Percentiles rank a stretch among this genome's conserved stretches.
phyloP scores from a whole-genome alignment of 2,113 vertebrate species.

The Barbus barbus region DNA sequence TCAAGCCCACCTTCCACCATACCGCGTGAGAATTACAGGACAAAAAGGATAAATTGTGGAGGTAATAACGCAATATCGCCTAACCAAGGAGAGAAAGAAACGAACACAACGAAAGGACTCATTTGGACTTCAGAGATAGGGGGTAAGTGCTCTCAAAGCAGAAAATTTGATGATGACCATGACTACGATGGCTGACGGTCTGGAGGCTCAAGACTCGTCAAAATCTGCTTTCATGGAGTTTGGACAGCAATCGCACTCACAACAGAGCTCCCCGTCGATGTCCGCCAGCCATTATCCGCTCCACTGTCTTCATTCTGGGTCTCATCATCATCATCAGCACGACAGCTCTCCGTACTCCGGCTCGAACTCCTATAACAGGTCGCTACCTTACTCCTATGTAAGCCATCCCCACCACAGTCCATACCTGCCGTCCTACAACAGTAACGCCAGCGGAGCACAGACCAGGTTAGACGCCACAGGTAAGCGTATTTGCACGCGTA shows the following conservation, averaged over 20 bases:
- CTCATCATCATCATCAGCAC: slow-evolving; percentile 90
- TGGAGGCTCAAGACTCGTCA: slow-evolving; percentile 98
- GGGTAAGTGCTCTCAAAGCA: slow-evolving; percentile 92
- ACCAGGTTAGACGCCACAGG: slow-evolving; percentile 94
- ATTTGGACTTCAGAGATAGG: slow-evolving; percentile 80
- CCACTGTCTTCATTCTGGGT: slow-evolving; percentile 92
- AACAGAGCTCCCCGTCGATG: slow-evolving; percentile 90
- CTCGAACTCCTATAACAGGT: slow-evolving; percentile 93
- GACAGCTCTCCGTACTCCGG: slow-evolving; percentile 86
- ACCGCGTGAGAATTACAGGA: slow-evolving; percentile 78
- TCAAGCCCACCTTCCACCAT: slow-evolving; percentile 79
- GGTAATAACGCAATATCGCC: slow-evolving; percentile 84
- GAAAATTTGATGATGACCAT: slow-evolving; percentile 99
- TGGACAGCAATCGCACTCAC: slow-evolving; percentile 92
- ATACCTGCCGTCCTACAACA: slow-evolving; percentile 95
- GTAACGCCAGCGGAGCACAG: slow-evolving; percentile 86
- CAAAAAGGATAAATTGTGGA: slow-evolving; percentile 70
- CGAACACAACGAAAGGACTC: slow-evolving; percentile 70
- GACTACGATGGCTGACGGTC: slow-evolving; percentile 99
- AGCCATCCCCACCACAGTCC: slow-evolving; percentile 97
- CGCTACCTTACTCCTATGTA: slow-evolving; percentile 93
- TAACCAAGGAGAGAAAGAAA: slow-evolving; percentile 75
- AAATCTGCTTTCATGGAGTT: slow-evolving; percentile 99
- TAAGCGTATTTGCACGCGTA: slow-evolving; percentile 74
- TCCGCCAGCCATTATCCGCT: slow-evolving; percentile 92